Percentiles rank a stretch among this genome's conserved stretches.
These are phyloP conservation scores for Griposia aprilina DNA, from an alignment of 2,888 invertebrate genomes.

Conservation along the genomic window DNA sequence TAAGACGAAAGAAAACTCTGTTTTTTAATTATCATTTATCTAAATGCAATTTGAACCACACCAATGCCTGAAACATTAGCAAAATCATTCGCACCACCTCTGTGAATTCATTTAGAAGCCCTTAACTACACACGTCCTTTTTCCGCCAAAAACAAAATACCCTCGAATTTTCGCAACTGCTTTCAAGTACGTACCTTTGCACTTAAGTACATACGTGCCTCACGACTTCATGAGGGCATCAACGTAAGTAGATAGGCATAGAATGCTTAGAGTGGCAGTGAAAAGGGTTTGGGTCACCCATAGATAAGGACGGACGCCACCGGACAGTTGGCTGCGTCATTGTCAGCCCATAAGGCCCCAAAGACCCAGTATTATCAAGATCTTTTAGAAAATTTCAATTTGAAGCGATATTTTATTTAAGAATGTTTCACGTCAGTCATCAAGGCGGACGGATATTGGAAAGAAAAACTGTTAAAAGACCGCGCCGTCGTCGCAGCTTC, in stretches of 20 bases:
- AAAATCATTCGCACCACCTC: not conserved
- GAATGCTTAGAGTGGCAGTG: slow-evolving; percentile 79
- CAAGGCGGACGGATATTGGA: slow-evolving; percentile 53
- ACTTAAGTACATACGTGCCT: slow-evolving; percentile 61
- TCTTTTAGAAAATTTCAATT: slow-evolving; percentile 84
- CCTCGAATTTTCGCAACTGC: slow-evolving; percentile 38
- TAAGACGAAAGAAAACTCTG: not conserved
- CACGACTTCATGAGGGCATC: slow-evolving; percentile 70
- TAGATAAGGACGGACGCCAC: slow-evolving; percentile 79
- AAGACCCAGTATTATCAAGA: slow-evolving; percentile 82
- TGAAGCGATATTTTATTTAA: slow-evolving; percentile 73
- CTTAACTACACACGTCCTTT: not conserved
- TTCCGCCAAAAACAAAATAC: slow-evolving; percentile 10
- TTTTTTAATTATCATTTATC: no score
- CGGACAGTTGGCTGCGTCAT: slow-evolving; percentile 85
- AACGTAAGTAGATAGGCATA: slow-evolving; percentile 71
- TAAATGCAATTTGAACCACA: not conserved
- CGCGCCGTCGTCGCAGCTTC: slow-evolving; percentile 43
- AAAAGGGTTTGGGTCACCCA: slow-evolving; percentile 86
- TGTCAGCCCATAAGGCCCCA: slow-evolving; percentile 84
- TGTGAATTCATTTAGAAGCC: slow-evolving; percentile 17
- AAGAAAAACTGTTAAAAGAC: slow-evolving; percentile 44
- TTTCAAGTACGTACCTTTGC: slow-evolving; percentile 23
- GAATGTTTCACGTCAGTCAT: slow-evolving; percentile 55
- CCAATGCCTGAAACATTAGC: not conserved